Percentiles rank a stretch among this genome's conserved stretches.
These are phyloP conservation scores for Stenolophus ochropezus DNA, from an alignment of 2,888 invertebrate genomes.

Conservation along the genomic window DNA sequence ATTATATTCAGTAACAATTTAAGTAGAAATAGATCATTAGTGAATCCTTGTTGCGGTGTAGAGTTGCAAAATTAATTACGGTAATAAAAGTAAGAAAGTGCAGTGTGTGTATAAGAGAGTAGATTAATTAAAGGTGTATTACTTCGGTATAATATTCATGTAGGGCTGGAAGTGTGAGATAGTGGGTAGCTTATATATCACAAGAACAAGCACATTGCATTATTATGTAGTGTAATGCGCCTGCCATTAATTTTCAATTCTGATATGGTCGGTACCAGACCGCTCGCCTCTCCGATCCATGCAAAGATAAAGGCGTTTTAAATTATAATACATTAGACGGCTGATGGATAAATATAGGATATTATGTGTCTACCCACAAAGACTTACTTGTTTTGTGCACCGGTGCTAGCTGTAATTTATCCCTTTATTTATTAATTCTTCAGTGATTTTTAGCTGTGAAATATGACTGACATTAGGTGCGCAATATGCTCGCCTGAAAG, in stretches of 20 bases:
- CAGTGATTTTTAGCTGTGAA: not conserved
- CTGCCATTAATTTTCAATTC: slow-evolving; percentile 46
- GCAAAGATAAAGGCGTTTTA: slow-evolving; percentile 36
- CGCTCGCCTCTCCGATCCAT: slow-evolving; percentile 11
- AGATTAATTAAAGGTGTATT: not conserved
- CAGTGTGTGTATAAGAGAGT: not conserved
- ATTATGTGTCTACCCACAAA: slow-evolving; percentile 12
- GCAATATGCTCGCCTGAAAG: not conserved
- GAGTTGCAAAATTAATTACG: not conserved
- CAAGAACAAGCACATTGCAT: slow-evolving; percentile 42
- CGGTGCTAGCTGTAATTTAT: not conserved
- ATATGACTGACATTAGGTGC: not conserved
- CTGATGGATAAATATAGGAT: slow-evolving; percentile 38
- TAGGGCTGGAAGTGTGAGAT: slow-evolving; percentile 5
- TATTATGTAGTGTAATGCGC: slow-evolving; percentile 36
- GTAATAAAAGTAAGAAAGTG: not conserved
- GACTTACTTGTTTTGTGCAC: not conserved
- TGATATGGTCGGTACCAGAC: slow-evolving; percentile 40
- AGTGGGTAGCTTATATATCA: slow-evolving; percentile 12
- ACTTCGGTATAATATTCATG: not conserved
- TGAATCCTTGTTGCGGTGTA: not conserved
- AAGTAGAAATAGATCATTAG: not conserved
- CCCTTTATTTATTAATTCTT: not conserved
- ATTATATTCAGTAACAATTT: too few species aligned
- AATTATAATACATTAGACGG: slow-evolving; percentile 34